A percentile compares a stretch with the other conserved stretches of the same genome.
These are phyloP conservation scores for Otolemur crassicaudatus DNA, from an alignment of 2,797 vertebrate species.

Conservation along the genomic window DNA sequence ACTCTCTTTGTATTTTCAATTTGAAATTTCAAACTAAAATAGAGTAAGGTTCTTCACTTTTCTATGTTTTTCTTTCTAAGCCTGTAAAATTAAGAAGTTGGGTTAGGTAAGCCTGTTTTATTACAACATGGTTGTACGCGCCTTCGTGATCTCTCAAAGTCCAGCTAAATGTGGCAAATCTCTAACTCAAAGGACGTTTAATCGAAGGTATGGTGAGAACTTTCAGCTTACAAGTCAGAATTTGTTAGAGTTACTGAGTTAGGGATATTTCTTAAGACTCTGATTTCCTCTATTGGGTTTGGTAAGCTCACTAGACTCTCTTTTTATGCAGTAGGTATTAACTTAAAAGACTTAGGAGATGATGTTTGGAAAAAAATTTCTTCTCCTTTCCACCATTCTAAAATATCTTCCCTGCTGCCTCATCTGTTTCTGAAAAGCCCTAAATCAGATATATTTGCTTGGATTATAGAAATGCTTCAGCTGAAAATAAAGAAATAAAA, in stretches of 20 bases:
- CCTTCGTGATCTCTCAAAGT: neutral
- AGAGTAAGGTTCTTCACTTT: neutral
- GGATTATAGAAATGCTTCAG: neutral
- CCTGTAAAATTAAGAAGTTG: neutral
- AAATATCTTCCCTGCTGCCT: neutral
- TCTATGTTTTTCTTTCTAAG: neutral
- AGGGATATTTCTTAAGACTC: neutral
- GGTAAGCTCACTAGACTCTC: neutral
- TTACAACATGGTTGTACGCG: neutral
- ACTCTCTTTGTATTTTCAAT: neutral
- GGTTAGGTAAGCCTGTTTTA: neutral
- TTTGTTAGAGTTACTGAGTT: neutral
- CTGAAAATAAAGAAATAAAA: neutral
- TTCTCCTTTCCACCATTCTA: neutral
- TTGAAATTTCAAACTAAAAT: conserved; percentile 13
- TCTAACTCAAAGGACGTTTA: neutral
- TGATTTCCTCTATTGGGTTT: neutral
- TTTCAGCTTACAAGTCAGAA: neutral
- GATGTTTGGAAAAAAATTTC: neutral
- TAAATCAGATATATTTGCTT: neutral
- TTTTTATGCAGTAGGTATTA: neutral
- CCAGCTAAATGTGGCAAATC: neutral
- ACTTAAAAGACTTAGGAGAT: neutral
- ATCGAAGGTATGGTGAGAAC: neutral
- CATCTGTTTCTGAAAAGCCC: neutral